Conservation (phyloP, 2,797 vertebrate species). For the Cossypha caffra region DNA sequence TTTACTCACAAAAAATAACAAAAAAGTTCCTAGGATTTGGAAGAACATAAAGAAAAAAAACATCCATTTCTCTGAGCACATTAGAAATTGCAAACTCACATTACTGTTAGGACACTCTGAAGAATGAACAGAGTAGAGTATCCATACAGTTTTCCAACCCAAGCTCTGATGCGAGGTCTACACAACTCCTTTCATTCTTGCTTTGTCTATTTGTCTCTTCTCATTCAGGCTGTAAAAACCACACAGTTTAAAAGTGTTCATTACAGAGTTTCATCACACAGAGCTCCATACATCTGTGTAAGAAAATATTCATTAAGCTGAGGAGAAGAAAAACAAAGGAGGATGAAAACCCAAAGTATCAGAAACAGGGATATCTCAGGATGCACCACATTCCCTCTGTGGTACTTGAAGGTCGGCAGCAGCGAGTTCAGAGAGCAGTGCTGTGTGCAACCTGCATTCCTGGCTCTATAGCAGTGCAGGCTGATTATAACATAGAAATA, state of each 20-base stretch:
- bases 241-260: background rate
- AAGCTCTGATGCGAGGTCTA: background rate
- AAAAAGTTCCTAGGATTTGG: background rate
- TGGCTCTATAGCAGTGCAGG: background rate
- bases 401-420: background rate
- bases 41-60: background rate
- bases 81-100: background rate
- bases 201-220: background rate
- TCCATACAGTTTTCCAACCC: background rate
- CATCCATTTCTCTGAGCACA: background rate
- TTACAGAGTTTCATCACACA: background rate
- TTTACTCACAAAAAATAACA: background rate
- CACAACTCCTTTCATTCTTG: background rate
- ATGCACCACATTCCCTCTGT: background rate
- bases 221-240: background rate
- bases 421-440: background rate
- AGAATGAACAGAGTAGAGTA: background rate
- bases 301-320: background rate
- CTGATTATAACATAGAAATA: background rate
- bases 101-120: background rate
- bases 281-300: rapidly evolving
- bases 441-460: background rate
- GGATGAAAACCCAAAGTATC: background rate
- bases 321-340: background rate
- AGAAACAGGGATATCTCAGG: background rate